Base-by-base conservation (phyloP, 1,140 invertebrate genomes). In the Hydropsyche tenuis region DNA sequence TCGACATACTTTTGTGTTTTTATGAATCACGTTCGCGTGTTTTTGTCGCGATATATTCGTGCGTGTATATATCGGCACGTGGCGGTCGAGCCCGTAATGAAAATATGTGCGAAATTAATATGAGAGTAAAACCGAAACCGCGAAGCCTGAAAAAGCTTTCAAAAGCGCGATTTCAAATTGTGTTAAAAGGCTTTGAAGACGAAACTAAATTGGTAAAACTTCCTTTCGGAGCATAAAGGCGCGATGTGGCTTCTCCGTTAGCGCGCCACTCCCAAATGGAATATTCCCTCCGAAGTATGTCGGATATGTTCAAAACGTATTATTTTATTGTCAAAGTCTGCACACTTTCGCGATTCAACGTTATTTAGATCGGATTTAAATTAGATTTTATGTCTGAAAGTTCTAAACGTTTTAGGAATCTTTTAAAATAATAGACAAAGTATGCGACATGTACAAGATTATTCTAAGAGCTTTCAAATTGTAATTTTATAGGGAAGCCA, bases 111-210 rank as follows among this genome's bases (percentile, higher is more conserved):
- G 2, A 20, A 25, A 60, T 60, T 53, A 53, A 27, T 60, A 27
- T 25, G 56, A 1, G 56, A 60, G 23, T 25, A 14, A 25, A 60
- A 60, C 7, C 23, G 20, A 60, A 60, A 60, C 56, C 56, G 22
- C 51, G 51, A 60, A 60, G 56, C 56, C 56, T 27, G 56, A 60
- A 60, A 60, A 60, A 60, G 56, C 56, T 60, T 60, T 60, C 56
- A 60, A 60, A 60, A 60, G 56, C 56, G 23, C 56, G 22, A 25
- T 22, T 60, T 60, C 22, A 9, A 25, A 60, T 60, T 25, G 2
- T 25, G 56, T 25, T 60, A 7, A 37, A 23, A 60, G 56, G 56
- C 56, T 60, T 60, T 25, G 22, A 25, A 60, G 56, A 27, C 23
- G 56, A 25, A 60, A 60, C 56, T 23, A 23, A 60, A 60, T 60